phyloP scores from a whole-genome alignment of 2,113 vertebrate genomes.

The Xenopus borealis region DNA sequence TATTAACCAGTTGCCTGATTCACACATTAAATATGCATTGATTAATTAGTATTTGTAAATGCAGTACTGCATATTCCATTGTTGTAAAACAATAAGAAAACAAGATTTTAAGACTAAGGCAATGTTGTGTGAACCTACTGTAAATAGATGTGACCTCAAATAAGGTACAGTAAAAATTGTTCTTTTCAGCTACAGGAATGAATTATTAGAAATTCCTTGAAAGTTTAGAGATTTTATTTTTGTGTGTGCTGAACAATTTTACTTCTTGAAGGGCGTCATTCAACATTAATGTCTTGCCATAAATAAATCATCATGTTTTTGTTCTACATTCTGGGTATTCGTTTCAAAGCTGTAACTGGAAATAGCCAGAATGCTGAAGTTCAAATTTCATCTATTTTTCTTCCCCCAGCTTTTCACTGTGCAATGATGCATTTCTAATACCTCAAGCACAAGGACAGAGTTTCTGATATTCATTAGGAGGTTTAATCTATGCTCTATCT shows the following conservation, averaged over 20 bases:
- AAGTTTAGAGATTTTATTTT: not conserved
- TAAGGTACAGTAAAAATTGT: too few species aligned
- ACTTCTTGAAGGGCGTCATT: constrained; percentile 31
- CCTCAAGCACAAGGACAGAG: not conserved
- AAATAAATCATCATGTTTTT: constrained; percentile 25
- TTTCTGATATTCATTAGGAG: not conserved
- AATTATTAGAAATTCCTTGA: too few species aligned
- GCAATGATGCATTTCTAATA: constrained; percentile 19
- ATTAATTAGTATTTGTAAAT: too few species aligned
- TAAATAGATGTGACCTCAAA: too few species aligned
- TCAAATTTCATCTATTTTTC: constrained; percentile 15
- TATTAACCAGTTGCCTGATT: too few species aligned
- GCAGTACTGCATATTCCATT: too few species aligned
- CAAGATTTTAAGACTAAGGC: too few species aligned
- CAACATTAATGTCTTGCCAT: constrained; percentile 20
- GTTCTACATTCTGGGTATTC: not conserved
- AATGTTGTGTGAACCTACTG: too few species aligned
- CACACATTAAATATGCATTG: too few species aligned
- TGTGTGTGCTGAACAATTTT: constrained; percentile 6
- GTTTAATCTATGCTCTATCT: not conserved
- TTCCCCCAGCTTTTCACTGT: not conserved
- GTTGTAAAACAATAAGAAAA: too few species aligned
- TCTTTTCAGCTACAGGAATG: too few species aligned
- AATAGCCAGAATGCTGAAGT: not conserved
- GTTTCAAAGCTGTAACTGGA: constrained; percentile 3